Conservation (phyloP, 2,797 vertebrate species). For the Carapus acus region DNA sequence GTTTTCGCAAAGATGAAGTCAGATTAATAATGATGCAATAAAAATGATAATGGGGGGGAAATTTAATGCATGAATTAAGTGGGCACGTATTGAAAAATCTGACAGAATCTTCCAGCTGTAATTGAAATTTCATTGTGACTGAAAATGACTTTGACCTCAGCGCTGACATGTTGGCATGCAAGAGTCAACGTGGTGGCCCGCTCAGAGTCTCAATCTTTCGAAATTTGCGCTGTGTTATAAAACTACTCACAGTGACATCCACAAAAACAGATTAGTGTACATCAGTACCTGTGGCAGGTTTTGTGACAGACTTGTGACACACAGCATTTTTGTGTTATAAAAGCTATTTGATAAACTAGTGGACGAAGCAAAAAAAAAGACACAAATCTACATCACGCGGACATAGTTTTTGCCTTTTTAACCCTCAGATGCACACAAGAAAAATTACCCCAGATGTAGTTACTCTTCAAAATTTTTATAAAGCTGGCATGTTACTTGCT, state of each 20-base stretch:
- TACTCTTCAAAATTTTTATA: too few relatives aligned
- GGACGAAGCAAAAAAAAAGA: slow-evolving; percentile 33
- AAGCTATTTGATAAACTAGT: slow-evolving; percentile 46
- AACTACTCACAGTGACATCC: slow-evolving; percentile 28
- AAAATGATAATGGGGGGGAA: slow-evolving; percentile 12
- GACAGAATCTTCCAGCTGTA: background rate
- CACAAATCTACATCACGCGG: slow-evolving; percentile 4
- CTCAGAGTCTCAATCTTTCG: slow-evolving; percentile 52
- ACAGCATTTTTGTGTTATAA: slow-evolving; percentile 43
- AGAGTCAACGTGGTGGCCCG: slow-evolving; percentile 14
- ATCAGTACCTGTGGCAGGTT: slow-evolving; percentile 56
- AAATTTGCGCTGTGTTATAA: slow-evolving; percentile 55
- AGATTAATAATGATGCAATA: slow-evolving; percentile 22
- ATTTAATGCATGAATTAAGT: slow-evolving; percentile 12
- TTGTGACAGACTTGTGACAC: too few relatives aligned
- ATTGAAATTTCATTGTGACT: slow-evolving; percentile 23
- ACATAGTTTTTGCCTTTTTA: too few relatives aligned
- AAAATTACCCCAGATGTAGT: too few relatives aligned
- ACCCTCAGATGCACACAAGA: too few relatives aligned
- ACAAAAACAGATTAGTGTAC: slow-evolving; percentile 10
- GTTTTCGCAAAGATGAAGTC: slow-evolving; percentile 22
- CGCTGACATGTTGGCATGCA: slow-evolving; percentile 15
- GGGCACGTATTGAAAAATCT: background rate
- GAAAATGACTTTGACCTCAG: slow-evolving; percentile 22
- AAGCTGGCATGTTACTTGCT: too few relatives aligned